phyloP scores from a whole-genome alignment of 1,140 invertebrate species.

The Oreohelix idahoensis region DNA sequence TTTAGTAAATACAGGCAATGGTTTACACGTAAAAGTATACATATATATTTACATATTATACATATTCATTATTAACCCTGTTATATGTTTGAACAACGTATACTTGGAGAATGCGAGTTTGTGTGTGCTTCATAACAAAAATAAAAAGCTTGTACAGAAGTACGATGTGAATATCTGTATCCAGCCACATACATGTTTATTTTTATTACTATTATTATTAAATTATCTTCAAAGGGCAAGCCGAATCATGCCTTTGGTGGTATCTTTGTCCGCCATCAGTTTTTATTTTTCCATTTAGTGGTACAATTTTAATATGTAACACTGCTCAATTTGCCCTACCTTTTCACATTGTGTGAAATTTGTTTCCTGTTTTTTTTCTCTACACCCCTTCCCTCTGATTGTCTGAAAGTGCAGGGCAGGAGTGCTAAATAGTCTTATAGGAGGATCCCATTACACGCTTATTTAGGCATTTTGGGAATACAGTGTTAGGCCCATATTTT shows the following conservation, averaged over 20 bases:
- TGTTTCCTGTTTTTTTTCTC: too few relatives aligned
- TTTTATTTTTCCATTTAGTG: background rate
- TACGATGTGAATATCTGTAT: slow-evolving; percentile 13
- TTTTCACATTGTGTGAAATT: background rate
- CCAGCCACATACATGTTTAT: background rate
- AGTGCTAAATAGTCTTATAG: too few relatives aligned
- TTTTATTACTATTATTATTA: slow-evolving; percentile 2
- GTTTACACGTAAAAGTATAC: slow-evolving; percentile 22
- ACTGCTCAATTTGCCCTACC: slow-evolving; percentile 5
- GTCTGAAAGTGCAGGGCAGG: too few relatives aligned
- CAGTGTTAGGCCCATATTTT: too few relatives aligned
- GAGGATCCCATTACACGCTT: too few relatives aligned
- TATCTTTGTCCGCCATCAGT: background rate
- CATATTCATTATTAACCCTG: slow-evolving; percentile 29
- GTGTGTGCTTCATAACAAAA: background rate
- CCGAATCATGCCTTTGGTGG: background rate
- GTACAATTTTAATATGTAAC: background rate
- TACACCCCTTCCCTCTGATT: too few relatives aligned
- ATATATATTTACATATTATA: slow-evolving; percentile 25
- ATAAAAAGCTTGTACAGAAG: background rate
- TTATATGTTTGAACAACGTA: background rate
- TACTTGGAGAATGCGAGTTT: background rate
- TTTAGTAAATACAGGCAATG: slow-evolving; percentile 1
- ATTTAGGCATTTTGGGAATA: too few relatives aligned
- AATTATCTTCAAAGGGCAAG: slow-evolving; percentile 3